Conservation (phyloP, 2,113 vertebrate species). For the Nesoenas mayeri region DNA sequence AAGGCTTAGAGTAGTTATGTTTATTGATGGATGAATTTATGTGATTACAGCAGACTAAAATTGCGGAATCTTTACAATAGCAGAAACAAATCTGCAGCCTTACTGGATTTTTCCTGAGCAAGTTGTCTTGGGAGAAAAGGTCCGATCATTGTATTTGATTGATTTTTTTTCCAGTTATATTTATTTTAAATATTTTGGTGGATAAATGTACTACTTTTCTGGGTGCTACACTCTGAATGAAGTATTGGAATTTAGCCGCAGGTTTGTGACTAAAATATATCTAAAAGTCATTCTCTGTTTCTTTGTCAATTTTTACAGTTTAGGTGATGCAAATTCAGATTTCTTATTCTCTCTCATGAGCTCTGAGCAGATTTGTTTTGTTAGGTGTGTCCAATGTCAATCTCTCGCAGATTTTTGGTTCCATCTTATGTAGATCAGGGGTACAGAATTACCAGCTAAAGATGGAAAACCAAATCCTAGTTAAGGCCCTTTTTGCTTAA, state of each 20-base stretch:
- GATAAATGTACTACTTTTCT: not conserved
- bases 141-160: not conserved
- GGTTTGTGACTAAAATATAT: not conserved
- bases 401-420: not conserved
- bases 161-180: not conserved
- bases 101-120: conserved; percentile 2
- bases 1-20: not conserved
- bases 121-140: conserved; percentile 8
- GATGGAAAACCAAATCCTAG: not conserved
- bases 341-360: not conserved
- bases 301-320: not conserved
- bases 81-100: not conserved
- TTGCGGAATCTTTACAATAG: not conserved
- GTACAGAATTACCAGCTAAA: not conserved
- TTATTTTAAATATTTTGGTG: not conserved
- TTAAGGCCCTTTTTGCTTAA: not conserved
- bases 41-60: not conserved
- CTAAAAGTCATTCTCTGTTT: not conserved
- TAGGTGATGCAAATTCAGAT: not conserved
- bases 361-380: not conserved
- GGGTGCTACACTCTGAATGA: not conserved
- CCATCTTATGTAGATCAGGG: not conserved
- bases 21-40: conserved; percentile 2
- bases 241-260: not conserved
- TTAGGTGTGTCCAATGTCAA: not conserved